Conservation (phyloP, 2,888 invertebrate genomes). For the Tipula lateralis region DNA sequence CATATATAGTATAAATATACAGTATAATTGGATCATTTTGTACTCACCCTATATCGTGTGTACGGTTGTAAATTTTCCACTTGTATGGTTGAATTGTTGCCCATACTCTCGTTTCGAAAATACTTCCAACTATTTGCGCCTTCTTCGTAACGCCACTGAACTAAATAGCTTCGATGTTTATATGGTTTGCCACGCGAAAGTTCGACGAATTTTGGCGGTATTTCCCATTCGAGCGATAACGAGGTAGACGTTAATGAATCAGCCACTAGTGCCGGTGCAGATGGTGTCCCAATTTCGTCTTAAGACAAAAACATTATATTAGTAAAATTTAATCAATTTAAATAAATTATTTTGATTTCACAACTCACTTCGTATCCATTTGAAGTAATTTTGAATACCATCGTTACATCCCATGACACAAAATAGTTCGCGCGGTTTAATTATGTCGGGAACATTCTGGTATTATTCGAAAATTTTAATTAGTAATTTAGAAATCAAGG, state of each 20-base stretch:
- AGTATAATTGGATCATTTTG: conserved; percentile 31
- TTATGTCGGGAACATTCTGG: conserved; percentile 61
- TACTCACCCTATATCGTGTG: conserved; percentile 78
- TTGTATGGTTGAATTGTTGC: conserved; percentile 59
- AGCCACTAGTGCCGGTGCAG: conserved; percentile 71
- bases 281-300: conserved; percentile 64
- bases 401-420: conserved; percentile 80
- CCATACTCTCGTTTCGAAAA: conserved; percentile 68
- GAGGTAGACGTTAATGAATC: conserved; percentile 72
- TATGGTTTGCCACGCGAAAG: conserved; percentile 54
- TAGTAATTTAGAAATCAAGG: no score
- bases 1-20: not conserved
- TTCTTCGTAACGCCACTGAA: conserved; percentile 73
- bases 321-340: no score
- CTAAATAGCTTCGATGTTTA: conserved; percentile 54
- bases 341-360: not conserved
- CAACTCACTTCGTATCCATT: conserved; percentile 62
- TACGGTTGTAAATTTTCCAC: conserved; percentile 79
- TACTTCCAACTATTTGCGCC: conserved; percentile 74
- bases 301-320: conserved; percentile 34
- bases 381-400: conserved; percentile 69
- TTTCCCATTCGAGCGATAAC: conserved; percentile 71
- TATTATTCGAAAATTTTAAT: conserved; percentile 51
- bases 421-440: conserved; percentile 65
- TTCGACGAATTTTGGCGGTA: conserved; percentile 50